Evolutionary conservation across 2,797 vertebrate species (phyloP), one percentile per base, ranked within the genome.

Genomic region (Helicolenus hilgendorfi): DNA sequence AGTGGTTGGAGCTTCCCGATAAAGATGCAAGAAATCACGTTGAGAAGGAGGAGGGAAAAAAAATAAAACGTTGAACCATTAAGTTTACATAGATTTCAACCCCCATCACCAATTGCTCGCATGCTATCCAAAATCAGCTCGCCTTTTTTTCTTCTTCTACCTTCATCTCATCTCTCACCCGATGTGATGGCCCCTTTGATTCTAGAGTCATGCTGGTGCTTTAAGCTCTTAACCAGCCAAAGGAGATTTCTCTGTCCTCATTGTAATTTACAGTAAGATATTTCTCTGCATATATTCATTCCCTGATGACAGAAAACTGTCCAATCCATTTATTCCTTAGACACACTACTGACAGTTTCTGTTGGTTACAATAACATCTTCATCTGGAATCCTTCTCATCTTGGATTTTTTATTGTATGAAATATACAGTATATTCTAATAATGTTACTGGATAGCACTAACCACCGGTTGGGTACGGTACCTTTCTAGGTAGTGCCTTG

Each of bases 51-150:
- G 45, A 24, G 41, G 56, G 18, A 4, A 4, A 18, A 26, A 18
- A 41, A 77, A 83, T 2, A 78, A 73, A 87, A 87, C 3, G 35
- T 69, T 72, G 81, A 87, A 81, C 75, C 87, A 87, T 91, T 86
- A 94, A 84, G 93, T 96, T 94, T 95, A 90, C 73, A 86, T 84
- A 90, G 92, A 81, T 82, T 90, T 89, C 92, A 64, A 75, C 81
- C 72, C 79, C 35, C 53, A 87, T 78, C 85, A 72, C 89, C 84
- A 26, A 83, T 78, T 81, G 81, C 77, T 83, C 45, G 14, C 86
- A 74, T 86, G 86, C 88, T 9, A 75, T 91, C 84, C 79, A 62
- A 87, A 93, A 82, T 84, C 85, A 77, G 33, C 87, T 31, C 2
- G 5, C 71, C 31, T 69, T 76, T 79, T 64, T 33, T 81, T 86